Evolutionary conservation across 2,113 vertebrate genomes (phyloP).

Genomic region (Megaceryle torquata): DNA sequence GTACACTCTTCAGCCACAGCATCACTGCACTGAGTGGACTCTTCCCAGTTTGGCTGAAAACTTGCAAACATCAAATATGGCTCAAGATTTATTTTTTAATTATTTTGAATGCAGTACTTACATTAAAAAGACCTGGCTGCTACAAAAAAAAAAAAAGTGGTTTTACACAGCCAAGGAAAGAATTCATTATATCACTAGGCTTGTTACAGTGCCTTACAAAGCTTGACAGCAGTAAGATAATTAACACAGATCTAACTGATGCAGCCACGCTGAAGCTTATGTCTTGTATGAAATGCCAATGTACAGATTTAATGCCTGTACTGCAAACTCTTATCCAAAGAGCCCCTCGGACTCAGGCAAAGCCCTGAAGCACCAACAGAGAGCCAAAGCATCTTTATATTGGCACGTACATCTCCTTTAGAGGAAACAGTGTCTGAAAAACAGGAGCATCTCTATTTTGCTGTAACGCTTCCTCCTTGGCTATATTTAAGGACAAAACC

Average conservation of each 20-base stretch:
- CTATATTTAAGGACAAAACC: constrained; percentile 25
- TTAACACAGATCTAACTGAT: not conserved
- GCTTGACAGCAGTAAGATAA: not conserved
- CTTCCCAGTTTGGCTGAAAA: not conserved
- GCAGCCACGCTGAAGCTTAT: not conserved
- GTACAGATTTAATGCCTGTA: not conserved
- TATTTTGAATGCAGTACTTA: not conserved
- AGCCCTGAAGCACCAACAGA: not conserved
- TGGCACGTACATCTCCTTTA: not conserved
- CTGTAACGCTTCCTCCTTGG: not conserved
- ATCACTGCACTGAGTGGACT: not conserved
- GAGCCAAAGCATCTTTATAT: not conserved
- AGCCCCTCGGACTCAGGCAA: not conserved
- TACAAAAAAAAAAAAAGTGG: not conserved
- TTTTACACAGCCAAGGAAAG: not conserved
- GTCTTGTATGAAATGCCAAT: not conserved
- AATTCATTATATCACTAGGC: not conserved
- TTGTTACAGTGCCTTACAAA: not conserved
- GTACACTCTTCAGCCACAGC: not conserved
- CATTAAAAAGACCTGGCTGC: not conserved
- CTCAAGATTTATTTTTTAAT: not conserved
- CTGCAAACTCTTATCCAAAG: not conserved
- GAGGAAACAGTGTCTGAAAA: not conserved
- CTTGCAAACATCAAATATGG: not conserved
- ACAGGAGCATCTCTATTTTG: constrained; percentile 30